Base-by-base conservation (phyloP, 1,140 invertebrate species). In the Cherax quadricarinatus region DNA sequence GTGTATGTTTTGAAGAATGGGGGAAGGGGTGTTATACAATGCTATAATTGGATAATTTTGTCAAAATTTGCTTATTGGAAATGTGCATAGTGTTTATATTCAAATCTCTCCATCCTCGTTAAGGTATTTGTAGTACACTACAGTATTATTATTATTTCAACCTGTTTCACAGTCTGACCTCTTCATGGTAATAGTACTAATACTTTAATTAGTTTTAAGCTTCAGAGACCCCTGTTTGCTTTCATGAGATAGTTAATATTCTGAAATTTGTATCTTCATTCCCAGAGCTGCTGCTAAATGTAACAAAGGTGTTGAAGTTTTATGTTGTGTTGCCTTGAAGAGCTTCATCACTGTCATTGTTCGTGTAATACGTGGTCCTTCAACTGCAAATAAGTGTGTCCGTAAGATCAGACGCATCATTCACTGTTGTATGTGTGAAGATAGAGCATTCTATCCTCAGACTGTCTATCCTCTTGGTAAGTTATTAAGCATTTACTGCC, bases 351-450 rank as follows among this genome's bases (percentile, higher is more conserved):
- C 95, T 41, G 94, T 95, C 16, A 82, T 94, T 49, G 93, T 95
- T 6, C 91, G 92, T 81, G 94, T 95, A 14, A 49, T 89, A 21
- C 87, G 95, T 91, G 95, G 95, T 10, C 94, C 94, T 2, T 91
- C 94, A 9, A 70, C 94, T 62, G 95, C 94, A 49, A 94, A 95
- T 82, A 90, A 88, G 41, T 94, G 93, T 83, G 49, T 94, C n/a
- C 81, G 93, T 16, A 93, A 94, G 51, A 91, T 95, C 7, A 88
- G 94, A 24, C 84, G 89, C 16, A 66, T 95, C 9, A 89, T 95
- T 24, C 94, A 95, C 91, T 95, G 95, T 92, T 94, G 94, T 86
- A 94, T 95, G 30, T 95, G 95, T 94, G 95, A 95, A 89, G 95
- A 95, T 88, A 93, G 95, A 82, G 94, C 93, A 7, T 95, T 95